These are phyloP conservation scores for Hippopotamyrus pictus DNA, from an alignment of 2,797 vertebrate species.

Conservation along the genomic window DNA sequence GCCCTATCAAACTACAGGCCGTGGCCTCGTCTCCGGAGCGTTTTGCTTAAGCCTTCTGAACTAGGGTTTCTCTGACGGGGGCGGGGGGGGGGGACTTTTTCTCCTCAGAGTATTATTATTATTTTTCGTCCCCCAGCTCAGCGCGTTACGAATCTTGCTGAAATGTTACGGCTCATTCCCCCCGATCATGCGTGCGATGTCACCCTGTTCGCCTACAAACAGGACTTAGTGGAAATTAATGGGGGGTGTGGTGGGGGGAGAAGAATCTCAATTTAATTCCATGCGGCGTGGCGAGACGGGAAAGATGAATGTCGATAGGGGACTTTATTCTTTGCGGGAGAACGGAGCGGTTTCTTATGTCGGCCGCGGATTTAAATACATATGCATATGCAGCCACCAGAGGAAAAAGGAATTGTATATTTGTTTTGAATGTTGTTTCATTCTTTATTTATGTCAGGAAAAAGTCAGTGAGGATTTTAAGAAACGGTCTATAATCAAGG, in stretches of 20 bases:
- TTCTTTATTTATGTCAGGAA: slow-evolving; percentile 17
- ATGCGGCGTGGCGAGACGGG: neutral
- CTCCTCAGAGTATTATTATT: neutral
- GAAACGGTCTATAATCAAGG: slow-evolving; percentile 1
- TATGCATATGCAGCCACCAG: slow-evolving; percentile 8
- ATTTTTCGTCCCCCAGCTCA: slow-evolving; percentile 16
- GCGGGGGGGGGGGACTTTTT: neutral
- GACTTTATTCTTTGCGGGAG: slow-evolving; percentile 12
- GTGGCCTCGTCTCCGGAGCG: neutral
- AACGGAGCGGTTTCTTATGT: slow-evolving; percentile 7
- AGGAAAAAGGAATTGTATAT: slow-evolving; percentile 20
- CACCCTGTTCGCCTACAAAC: slow-evolving; percentile 1
- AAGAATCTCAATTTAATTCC: slow-evolving; percentile 20
- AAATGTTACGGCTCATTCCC: neutral
- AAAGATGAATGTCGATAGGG: slow-evolving; percentile 18
- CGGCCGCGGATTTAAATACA: slow-evolving; percentile 7
- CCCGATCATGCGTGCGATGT: neutral
- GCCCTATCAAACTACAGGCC: neutral
- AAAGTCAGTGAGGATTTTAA: neutral
- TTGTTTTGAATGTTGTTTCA: slow-evolving; percentile 20
- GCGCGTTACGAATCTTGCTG: neutral
- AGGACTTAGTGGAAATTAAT: slow-evolving; percentile 16
- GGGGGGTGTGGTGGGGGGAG: neutral
- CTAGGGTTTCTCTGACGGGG: neutral
- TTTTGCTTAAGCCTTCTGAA: slow-evolving; percentile 22